Evolutionary conservation across 2,888 invertebrate genomes (phyloP), one percentile per base, ranked within the genome.

Genomic region (Julus scanicus): DNA sequence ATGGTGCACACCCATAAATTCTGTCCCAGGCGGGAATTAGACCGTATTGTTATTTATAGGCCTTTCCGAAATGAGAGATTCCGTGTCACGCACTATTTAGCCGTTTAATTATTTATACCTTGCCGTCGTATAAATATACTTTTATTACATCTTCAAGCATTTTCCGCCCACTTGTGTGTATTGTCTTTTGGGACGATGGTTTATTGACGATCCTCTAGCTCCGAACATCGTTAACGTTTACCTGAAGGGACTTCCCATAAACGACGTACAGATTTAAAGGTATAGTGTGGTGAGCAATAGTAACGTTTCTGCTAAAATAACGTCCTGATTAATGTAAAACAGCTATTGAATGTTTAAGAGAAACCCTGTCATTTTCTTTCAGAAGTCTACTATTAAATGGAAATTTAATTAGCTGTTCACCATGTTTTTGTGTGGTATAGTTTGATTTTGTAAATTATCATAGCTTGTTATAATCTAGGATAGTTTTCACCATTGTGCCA

Each of bases 21-120:
- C 63, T 20, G 63, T 63, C 63, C 63, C 63, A 63, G 63, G 63
- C 63, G 63, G 63, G 63, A 63, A 63, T 63, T 63, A 63, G 63
- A 63, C 63, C 63, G 63, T 63, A 63, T 63, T 63, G 63, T 63
- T 63, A 63, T 63, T 63, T 63, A 63, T 63, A 20, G 63, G 63
- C 1, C 63, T 63, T 63, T 63, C 20, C 20, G 63, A 63, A 63
- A 63, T 63, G 63, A 20, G 63, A 63, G 63, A 63, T 63, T 63
- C 20, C 20, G 63, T 63, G 63, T 63, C 63, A 63, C 63, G 63
- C 63, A 63, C 63, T 63, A 63, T 63, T 63, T 63, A 63, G 63
- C 63, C 63, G 63, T 20, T 63, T 63, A 63, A 63, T 63, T 63
- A 63, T 63, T 63, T 20, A 63, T 63, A 20, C 20, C 6, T 20